phyloP scores from a whole-genome alignment of 64 coral and sea anemone species.

The Montipora capricornis region DNA sequence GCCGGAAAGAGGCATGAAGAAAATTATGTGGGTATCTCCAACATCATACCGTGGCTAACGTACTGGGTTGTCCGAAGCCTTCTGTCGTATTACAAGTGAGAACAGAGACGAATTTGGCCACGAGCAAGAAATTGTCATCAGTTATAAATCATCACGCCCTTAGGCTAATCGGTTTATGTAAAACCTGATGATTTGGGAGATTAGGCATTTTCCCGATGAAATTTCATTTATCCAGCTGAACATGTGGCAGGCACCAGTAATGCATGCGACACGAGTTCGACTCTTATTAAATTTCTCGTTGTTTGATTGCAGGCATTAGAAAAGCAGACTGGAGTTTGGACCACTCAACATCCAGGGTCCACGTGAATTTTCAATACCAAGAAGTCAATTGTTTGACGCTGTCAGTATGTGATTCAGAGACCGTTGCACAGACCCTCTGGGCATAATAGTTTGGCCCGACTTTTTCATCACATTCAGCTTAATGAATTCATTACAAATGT shows the following conservation, averaged over 20 bases:
- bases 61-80: background rate
- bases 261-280: background rate
- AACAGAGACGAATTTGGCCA: background rate
- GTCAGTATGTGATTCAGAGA: no score
- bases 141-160: background rate
- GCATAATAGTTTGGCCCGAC: no score
- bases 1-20: background rate
- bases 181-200: background rate
- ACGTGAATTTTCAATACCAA: background rate
- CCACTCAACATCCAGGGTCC: background rate
- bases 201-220: background rate
- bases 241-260: background rate
- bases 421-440: no score
- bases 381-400: no score
- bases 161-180: background rate
- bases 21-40: background rate
- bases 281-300: background rate
- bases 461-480: no score
- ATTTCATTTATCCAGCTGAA: background rate
- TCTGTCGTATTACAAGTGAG: background rate
- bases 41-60: background rate
- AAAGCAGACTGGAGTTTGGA: background rate
- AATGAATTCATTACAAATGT: no score
- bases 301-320: background rate
- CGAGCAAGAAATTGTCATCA: background rate